These are phyloP conservation scores for Leuciscus waleckii DNA, from an alignment of 2,797 vertebrate species.

Conservation along the genomic window DNA sequence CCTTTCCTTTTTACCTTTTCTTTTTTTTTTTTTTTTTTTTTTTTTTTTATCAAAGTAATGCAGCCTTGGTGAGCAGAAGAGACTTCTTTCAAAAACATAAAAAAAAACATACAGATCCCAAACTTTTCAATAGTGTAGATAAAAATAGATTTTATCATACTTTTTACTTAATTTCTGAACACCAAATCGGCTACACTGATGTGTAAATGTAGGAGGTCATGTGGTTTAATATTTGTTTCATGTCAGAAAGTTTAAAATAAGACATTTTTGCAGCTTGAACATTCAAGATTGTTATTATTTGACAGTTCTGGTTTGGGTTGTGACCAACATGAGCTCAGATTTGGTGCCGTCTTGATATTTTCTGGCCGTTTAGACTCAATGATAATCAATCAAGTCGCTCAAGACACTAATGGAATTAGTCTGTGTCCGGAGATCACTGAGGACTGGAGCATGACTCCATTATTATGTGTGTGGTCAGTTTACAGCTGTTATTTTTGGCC, in stretches of 20 bases:
- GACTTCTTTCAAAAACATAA: background rate
- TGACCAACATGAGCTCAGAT: background rate
- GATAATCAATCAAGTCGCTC: constrained; percentile 26
- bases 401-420: constrained; percentile 10
- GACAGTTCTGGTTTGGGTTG: background rate
- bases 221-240: background rate
- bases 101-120: background rate
- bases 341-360: constrained; percentile 6
- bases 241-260: background rate
- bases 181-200: background rate
- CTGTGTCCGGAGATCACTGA: constrained; percentile 8
- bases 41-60: background rate
- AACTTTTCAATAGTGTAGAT: background rate
- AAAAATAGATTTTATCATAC: background rate
- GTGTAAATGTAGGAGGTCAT: background rate
- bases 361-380: background rate
- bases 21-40: too few relatives aligned
- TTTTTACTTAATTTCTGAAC: background rate
- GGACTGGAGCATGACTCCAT: background rate
- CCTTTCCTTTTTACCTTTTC: too few relatives aligned
- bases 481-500: constrained; percentile 54
- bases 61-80: background rate
- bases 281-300: background rate
- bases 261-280: background rate
- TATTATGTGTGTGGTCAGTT: constrained; percentile 55